These are phyloP conservation scores for Anhinga anhinga DNA, from an alignment of 2,113 vertebrate species.

Conservation along the genomic window DNA sequence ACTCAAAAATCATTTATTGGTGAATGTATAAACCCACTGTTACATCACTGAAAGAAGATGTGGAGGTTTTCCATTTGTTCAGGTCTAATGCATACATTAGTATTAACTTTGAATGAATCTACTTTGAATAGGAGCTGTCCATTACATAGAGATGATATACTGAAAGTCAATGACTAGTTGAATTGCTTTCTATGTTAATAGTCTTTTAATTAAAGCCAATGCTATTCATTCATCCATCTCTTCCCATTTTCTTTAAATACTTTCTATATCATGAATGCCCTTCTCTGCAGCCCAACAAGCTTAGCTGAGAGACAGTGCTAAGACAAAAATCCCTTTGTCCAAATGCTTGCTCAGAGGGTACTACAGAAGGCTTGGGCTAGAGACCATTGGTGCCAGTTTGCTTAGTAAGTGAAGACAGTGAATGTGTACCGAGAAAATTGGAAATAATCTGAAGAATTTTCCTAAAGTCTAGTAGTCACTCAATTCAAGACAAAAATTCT, in stretches of 20 bases:
- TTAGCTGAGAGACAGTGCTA: not conserved
- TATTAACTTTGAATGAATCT: not conserved
- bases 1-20: not conserved
- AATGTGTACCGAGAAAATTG: not conserved
- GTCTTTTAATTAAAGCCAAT: not conserved
- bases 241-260: not conserved
- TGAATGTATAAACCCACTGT: not conserved
- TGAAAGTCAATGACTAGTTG: not conserved
- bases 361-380: not conserved
- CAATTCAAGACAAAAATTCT: not conserved
- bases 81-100: not conserved
- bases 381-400: not conserved
- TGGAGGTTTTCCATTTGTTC: not conserved
- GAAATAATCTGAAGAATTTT: not conserved
- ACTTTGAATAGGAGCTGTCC: not conserved
- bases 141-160: not conserved
- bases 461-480: not conserved
- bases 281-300: not conserved
- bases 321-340: not conserved
- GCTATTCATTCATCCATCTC: not conserved
- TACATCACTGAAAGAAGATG: not conserved
- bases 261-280: not conserved
- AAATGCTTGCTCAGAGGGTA: not conserved
- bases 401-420: not conserved
- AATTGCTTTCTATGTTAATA: not conserved